phyloP scores from a whole-genome alignment of 2,113 vertebrate genomes.

The Dipodomys ordii region DNA sequence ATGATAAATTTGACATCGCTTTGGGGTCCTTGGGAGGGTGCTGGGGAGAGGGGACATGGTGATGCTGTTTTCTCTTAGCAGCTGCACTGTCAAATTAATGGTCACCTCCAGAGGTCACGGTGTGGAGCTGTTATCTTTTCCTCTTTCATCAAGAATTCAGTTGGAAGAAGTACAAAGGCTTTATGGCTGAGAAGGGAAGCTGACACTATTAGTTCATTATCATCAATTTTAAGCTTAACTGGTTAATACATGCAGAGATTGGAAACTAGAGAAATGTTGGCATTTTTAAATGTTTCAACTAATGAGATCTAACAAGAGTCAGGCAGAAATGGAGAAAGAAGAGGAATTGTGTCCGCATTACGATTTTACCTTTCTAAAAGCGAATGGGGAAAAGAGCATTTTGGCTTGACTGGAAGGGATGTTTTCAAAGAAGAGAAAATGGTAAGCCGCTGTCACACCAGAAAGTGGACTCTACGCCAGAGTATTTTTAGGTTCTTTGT shows the following conservation, averaged over 20 bases:
- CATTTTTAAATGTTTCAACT: slow-evolving; percentile 82
- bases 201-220: slow-evolving; percentile 88
- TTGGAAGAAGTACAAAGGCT: slow-evolving; percentile 85
- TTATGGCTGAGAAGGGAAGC: slow-evolving; percentile 86
- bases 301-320: slow-evolving; percentile 55
- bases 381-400: slow-evolving; percentile 74
- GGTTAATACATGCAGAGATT: slow-evolving; percentile 82
- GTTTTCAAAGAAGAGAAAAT: slow-evolving; percentile 69
- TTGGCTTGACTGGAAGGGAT: slow-evolving; percentile 74
- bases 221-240: slow-evolving; percentile 86
- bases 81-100: slow-evolving; percentile 87
- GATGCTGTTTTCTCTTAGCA: slow-evolving; percentile 85
- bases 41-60: slow-evolving; percentile 74
- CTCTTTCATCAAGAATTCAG: slow-evolving; percentile 87
- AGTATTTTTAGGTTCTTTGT: slow-evolving; percentile 77
- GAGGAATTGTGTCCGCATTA: slow-evolving; percentile 56
- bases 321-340: slow-evolving; percentile 53
- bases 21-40: slow-evolving; percentile 79
- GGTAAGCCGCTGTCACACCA: slow-evolving; percentile 58
- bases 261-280: slow-evolving; percentile 81
- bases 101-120: slow-evolving; percentile 86
- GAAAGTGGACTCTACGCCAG: slow-evolving; percentile 70
- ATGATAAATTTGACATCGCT: slow-evolving; percentile 87
- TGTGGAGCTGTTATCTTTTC: slow-evolving; percentile 86
- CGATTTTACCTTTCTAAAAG: slow-evolving; percentile 70